phyloP scores from a whole-genome alignment of 2,888 invertebrate genomes.

The Leptura quadrifasciata region DNA sequence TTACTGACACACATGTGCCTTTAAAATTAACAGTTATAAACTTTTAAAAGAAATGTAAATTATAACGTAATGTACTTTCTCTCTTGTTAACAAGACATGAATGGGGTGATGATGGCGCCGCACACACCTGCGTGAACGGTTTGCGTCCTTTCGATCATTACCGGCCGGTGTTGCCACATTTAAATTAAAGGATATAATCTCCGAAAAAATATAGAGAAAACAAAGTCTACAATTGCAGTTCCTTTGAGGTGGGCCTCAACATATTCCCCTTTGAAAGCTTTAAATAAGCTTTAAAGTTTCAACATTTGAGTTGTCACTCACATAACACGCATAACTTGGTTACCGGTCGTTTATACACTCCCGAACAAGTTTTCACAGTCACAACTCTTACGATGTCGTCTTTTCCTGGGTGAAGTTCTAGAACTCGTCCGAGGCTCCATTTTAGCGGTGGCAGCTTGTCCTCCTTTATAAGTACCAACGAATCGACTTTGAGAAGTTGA shows the following conservation, averaged over 20 bases:
- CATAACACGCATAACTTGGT: constrained; percentile 25
- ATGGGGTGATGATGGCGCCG: no score
- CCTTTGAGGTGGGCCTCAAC: constrained; percentile 14
- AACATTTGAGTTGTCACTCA: not conserved
- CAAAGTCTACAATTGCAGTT: no score
- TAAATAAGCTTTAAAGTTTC: not conserved
- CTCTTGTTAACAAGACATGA: no score
- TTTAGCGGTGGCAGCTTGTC: constrained; percentile 37
- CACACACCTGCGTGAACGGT: no score
- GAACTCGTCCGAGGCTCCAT: constrained; percentile 39
- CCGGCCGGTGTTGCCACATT: no score
- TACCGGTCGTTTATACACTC: constrained; percentile 35
- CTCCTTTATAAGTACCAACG: constrained; percentile 35
- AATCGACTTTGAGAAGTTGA: constrained; percentile 12
- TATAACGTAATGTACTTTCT: no score
- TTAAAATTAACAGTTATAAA: no score
- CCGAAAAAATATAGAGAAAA: no score
- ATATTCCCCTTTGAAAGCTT: constrained; percentile 17
- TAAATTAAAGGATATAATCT: no score
- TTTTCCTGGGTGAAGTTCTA: constrained; percentile 36
- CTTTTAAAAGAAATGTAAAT: no score
- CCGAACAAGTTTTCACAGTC: constrained; percentile 24
- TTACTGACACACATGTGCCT: no score
- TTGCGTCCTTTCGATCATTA: no score
- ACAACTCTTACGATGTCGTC: constrained; percentile 40